Evolutionary conservation across 1,140 invertebrate genomes (phyloP).

Genomic region (Megalonaias nervosa): DNA sequence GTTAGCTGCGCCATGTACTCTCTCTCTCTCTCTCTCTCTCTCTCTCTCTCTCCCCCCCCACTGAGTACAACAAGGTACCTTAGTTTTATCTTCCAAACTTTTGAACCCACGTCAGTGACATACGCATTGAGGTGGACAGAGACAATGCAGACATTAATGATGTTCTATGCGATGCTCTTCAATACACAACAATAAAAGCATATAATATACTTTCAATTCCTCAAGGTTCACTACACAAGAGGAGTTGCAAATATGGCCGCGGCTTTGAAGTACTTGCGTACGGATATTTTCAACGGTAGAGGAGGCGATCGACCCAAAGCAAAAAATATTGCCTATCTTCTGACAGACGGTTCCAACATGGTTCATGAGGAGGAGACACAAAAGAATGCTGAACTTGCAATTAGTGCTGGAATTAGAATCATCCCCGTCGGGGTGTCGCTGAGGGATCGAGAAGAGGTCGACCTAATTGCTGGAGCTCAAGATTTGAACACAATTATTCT

Average conservation of each 20-base stretch:
- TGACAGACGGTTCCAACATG: slow-evolving; percentile 59
- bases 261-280: slow-evolving; percentile 52
- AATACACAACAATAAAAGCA: no score
- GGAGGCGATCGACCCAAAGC: slow-evolving; percentile 53
- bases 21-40: no score
- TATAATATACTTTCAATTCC: no score
- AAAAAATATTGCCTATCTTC: slow-evolving; percentile 59
- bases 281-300: slow-evolving; percentile 53
- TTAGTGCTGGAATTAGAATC: slow-evolving; percentile 54
- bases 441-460: slow-evolving; percentile 52
- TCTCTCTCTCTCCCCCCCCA: no score
- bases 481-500: slow-evolving; percentile 52
- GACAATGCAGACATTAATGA: no score
- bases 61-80: no score
- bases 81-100: no score
- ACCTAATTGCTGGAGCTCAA: slow-evolving; percentile 57
- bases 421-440: slow-evolving; percentile 57
- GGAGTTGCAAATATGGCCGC: slow-evolving; percentile 63
- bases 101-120: no score
- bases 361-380: slow-evolving; percentile 50
- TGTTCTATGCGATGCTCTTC: no score
- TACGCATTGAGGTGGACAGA: no score
- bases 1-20: no score
- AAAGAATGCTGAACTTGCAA: slow-evolving; percentile 55
- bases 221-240: slow-evolving; percentile 46